A percentile compares a stretch with the other conserved stretches of the same genome.
phyloP scores from a whole-genome alignment of 2,888 invertebrate species.

The Eilema depressum region DNA sequence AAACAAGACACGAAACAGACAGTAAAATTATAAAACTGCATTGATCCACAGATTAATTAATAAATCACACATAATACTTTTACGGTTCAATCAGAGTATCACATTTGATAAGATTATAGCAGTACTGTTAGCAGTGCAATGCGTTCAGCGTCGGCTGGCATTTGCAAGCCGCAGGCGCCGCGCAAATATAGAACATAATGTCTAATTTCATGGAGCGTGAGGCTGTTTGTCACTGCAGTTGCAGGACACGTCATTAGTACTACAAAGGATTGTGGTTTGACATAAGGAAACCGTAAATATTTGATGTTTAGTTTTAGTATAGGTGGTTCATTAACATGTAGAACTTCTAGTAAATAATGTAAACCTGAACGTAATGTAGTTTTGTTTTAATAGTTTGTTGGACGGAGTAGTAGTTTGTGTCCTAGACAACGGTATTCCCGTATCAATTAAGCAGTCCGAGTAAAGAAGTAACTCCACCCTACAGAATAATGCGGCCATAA shows the following conservation, averaged over 20 bases:
- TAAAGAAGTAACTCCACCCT: too few species aligned
- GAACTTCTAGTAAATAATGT: neutral
- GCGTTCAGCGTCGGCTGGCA: conserved; percentile 58
- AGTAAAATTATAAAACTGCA: neutral
- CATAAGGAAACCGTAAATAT: conserved; percentile 11
- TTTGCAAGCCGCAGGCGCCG: conserved; percentile 55
- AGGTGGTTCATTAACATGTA: neutral
- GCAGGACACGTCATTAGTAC: conserved; percentile 41
- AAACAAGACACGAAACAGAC: neutral
- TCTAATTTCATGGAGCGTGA: conserved; percentile 58
- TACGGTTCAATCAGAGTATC: neutral
- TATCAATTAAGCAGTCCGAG: too few species aligned
- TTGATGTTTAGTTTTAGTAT: neutral
- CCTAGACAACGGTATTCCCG: too few species aligned
- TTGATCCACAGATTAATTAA: conserved; percentile 2
- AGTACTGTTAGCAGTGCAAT: conserved; percentile 16
- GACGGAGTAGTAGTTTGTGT: too few species aligned
- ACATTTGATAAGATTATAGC: neutral
- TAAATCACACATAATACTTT: neutral
- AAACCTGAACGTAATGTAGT: neutral
- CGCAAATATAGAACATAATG: conserved; percentile 69
- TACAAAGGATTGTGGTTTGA: neutral
- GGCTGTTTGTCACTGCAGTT: conserved; percentile 24
- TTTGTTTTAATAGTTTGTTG: neutral
- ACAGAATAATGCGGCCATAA: too few species aligned